A percentile compares a stretch with the other conserved stretches of the same genome.
Evolutionary conservation across 2,797 vertebrate species (phyloP).

Genomic region (Lerista edwardsae): DNA sequence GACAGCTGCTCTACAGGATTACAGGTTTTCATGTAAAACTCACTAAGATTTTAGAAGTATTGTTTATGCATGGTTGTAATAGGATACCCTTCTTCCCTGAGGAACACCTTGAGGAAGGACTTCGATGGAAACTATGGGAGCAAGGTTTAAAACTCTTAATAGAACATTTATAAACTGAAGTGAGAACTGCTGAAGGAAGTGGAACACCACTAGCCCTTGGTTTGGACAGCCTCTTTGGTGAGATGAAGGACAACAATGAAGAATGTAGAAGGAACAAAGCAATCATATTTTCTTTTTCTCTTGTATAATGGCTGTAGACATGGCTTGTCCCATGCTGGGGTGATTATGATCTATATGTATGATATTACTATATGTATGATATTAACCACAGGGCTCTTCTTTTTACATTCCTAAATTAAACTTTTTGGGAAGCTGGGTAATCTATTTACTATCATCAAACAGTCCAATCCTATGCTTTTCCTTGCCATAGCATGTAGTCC

Average conservation of each 20-base stretch:
- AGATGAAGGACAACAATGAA: not conserved
- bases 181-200: not conserved
- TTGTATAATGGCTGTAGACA: not conserved
- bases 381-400: not conserved
- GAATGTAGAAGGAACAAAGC: not conserved
- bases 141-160: not conserved
- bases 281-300: not conserved
- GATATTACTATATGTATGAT: not conserved
- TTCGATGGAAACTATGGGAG: not conserved
- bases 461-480: too few species aligned
- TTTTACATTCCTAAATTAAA: slow-evolving; percentile 43
- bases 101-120: not conserved
- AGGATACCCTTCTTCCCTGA: not conserved
- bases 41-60: not conserved
- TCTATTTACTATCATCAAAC: not conserved
- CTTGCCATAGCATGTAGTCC: too few species aligned
- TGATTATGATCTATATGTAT: too few species aligned
- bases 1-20: slow-evolving; percentile 30
- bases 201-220: not conserved
- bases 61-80: not conserved
- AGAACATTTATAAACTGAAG: not conserved
- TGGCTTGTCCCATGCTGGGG: not conserved
- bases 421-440: slow-evolving; percentile 43
- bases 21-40: not conserved
- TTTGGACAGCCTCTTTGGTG: not conserved